Percentiles rank a stretch among this genome's conserved stretches.
phyloP scores from a whole-genome alignment of 2,797 vertebrate species.

The Iguana delicatissima region DNA sequence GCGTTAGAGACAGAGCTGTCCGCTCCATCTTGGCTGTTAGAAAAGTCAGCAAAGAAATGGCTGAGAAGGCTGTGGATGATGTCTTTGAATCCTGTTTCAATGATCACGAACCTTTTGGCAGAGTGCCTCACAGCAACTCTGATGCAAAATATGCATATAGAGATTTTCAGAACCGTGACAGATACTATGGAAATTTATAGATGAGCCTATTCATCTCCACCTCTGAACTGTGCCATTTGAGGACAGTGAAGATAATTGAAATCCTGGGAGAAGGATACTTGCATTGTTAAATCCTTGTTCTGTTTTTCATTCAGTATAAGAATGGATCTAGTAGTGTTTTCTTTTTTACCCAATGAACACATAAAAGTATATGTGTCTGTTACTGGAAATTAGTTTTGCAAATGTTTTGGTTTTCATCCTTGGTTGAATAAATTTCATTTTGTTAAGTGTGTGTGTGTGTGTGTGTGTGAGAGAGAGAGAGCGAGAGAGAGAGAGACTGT shows the following conservation, averaged over 20 bases:
- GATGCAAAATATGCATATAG: slow-evolving; percentile 89
- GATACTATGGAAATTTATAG: slow-evolving; percentile 91
- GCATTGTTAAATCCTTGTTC: background rate
- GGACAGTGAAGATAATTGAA: slow-evolving; percentile 14
- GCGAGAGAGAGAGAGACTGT: too few relatives aligned
- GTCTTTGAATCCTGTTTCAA: slow-evolving; percentile 96
- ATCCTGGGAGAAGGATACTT: background rate
- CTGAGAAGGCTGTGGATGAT: slow-evolving; percentile 91
- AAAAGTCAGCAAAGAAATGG: slow-evolving; percentile 86
- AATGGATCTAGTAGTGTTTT: slow-evolving; percentile 4
- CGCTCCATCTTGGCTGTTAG: slow-evolving; percentile 95
- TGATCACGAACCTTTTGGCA: slow-evolving; percentile 94
- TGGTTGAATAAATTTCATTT: slow-evolving; percentile 58
- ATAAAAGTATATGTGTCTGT: slow-evolving; percentile 34
- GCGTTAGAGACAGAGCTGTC: slow-evolving; percentile 90
- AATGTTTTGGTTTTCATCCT: slow-evolving; percentile 26
- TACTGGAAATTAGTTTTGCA: slow-evolving; percentile 34
- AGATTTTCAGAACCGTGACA: slow-evolving; percentile 89
- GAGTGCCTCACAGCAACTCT: slow-evolving; percentile 89
- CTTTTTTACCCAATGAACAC: background rate
- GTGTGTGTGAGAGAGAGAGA: background rate
- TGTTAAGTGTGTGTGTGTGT: slow-evolving; percentile 34
- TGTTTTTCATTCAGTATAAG: slow-evolving; percentile 24
- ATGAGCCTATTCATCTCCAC: slow-evolving; percentile 23
- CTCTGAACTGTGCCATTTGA: background rate